Base-by-base conservation (phyloP, 2,888 invertebrate genomes). In the Dasysyrphus tricinctus region DNA sequence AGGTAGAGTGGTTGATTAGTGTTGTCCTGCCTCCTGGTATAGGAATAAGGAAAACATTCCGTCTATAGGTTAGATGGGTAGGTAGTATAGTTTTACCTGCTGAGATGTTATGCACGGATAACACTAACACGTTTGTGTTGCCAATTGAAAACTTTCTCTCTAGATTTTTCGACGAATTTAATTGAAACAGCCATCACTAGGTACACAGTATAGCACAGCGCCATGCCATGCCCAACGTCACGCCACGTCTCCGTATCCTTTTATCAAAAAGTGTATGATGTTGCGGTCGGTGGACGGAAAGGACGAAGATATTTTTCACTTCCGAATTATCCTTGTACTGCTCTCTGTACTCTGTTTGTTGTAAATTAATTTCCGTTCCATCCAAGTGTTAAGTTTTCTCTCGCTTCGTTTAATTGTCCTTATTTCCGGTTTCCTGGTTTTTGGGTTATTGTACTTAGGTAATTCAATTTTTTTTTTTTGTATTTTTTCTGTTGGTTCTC, bases 341-440 rank as follows among this genome's bases (percentile, higher is more conserved):
- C 16, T 37, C 37, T 49, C 16, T 57, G 5, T 32, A 2, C 34
- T 57, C 42, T 49, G 51, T 5, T 70, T 61, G 57, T 70, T 72
- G 86, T 70, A 82, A 82, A 86, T 86, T 86, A 86, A 86, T 86
- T 86, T 86, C 86, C 86, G 86, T 79, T 86, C 65, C 63, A 72
- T 82, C 59, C 57, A 49, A 61, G 86, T 82, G 82, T 63, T 74
- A 85, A 85, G 65, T 59, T 86, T 75, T 82, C 82, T 86, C 74
- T 82, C 78, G 82, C 86, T 67, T 79, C 75, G 74, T 70, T 72
- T 82, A 78, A 79, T 78, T 86, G 86, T 86, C 77, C 86, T 86
- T 81, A 79, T 82, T 82, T 79, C 75, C 82, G 78, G 78, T 42
- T 49, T 77, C 47, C 32, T 80, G 37, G 44, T 72, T 74, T 74